phyloP scores from a whole-genome alignment of 2,797 vertebrate species.

The Crenuchus spilurus region DNA sequence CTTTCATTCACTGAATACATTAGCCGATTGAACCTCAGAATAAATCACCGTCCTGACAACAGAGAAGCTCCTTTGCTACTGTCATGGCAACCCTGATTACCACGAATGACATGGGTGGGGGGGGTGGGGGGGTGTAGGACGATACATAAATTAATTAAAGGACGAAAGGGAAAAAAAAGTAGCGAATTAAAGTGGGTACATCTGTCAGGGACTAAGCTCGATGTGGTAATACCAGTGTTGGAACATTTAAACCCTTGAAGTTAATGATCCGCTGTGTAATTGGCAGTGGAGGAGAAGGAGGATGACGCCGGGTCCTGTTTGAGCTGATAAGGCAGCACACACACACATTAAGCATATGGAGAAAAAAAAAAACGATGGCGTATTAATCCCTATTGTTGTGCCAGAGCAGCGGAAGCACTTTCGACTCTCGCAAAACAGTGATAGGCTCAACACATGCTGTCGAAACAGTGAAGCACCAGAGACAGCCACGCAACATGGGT shows the following conservation, averaged over 20 bases:
- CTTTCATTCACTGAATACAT: constrained; percentile 78
- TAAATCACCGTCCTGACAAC: constrained; percentile 76
- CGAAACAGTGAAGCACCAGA: constrained; percentile 76
- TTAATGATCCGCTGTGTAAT: constrained; percentile 87
- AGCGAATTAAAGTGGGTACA: constrained; percentile 84
- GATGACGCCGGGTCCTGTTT: constrained; percentile 76
- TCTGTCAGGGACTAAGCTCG: constrained; percentile 84
- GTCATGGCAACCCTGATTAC: constrained; percentile 78
- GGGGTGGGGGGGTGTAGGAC: constrained; percentile 67
- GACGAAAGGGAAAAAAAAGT: constrained; percentile 75
- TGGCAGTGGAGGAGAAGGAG: constrained; percentile 79
- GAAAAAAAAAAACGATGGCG: constrained; percentile 73
- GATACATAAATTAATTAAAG: constrained; percentile 87
- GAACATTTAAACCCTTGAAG: constrained; percentile 87
- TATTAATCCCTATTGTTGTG: constrained; percentile 86
- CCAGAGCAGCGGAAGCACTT: constrained; percentile 78
- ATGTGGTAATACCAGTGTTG: constrained; percentile 84
- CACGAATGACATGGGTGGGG: constrained; percentile 62
- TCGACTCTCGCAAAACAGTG: constrained; percentile 70
- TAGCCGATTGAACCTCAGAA: constrained; percentile 75
- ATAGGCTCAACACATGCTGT: constrained; percentile 74
- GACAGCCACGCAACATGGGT: constrained; percentile 56
- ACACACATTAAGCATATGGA: constrained; percentile 43
- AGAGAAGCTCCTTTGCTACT: constrained; percentile 73
- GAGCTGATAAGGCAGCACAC: constrained; percentile 75